These are phyloP conservation scores for Megalurothrips usitatus DNA, from an alignment of 2,888 invertebrate genomes.

Conservation along the genomic window DNA sequence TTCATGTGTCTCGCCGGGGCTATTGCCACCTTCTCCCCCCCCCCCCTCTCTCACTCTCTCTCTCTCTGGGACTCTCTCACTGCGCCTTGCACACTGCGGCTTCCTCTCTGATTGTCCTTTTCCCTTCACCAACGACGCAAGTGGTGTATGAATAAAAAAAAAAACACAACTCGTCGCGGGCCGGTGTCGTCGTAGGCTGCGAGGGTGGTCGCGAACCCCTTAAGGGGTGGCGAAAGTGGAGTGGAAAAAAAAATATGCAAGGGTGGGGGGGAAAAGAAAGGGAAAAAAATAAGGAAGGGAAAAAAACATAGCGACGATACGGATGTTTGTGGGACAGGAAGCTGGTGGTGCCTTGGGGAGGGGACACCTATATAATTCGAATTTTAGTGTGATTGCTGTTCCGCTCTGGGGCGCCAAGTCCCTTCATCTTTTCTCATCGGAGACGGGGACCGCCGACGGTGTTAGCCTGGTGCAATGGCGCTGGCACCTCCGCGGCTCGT, in stretches of 20 bases:
- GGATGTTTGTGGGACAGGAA: not conserved
- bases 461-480: too few relatives aligned
- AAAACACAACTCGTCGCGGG: too few relatives aligned
- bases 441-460: not conserved
- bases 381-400: constrained; percentile 16
- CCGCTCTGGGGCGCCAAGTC: not conserved
- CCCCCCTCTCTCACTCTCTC: not conserved
- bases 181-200: too few relatives aligned
- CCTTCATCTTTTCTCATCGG: not conserved
- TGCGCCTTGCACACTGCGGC: not conserved
- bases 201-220: too few relatives aligned
- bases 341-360: not conserved
- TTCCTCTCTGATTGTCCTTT: not conserved
- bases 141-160: constrained; percentile 11
- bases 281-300: not conserved
- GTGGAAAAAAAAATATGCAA: too few relatives aligned
- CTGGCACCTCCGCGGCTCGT: too few relatives aligned
- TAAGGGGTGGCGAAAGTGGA: too few relatives aligned
- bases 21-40: not conserved
- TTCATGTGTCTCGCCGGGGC: constrained; percentile 2
- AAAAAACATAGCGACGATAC: too few relatives aligned
- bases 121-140: not conserved
- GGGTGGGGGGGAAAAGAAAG: not conserved
- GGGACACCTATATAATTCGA: constrained; percentile 12
- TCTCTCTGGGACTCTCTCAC: not conserved